These are phyloP conservation scores for Sebastes steindachneri DNA, from an alignment of 2,797 vertebrate species.

Conservation along the genomic window DNA sequence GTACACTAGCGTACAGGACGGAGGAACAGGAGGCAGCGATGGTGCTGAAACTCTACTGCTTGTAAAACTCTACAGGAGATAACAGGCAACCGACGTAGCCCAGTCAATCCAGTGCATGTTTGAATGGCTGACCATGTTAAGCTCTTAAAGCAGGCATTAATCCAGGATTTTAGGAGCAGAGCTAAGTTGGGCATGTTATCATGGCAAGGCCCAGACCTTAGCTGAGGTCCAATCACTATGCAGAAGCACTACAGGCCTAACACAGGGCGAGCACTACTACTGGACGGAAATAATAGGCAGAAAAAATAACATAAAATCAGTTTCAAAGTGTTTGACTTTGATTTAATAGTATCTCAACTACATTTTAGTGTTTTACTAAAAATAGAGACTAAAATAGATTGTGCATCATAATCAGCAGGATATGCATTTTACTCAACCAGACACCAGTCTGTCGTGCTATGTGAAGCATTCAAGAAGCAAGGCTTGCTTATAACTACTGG, in stretches of 20 bases:
- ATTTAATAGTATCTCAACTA: neutral
- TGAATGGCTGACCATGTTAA: conserved; percentile 83
- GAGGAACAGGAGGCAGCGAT: conserved; percentile 16
- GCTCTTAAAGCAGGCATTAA: conserved; percentile 81
- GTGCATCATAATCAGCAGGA: neutral
- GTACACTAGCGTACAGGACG: neutral
- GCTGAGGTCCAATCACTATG: conserved; percentile 61
- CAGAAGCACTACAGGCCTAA: conserved; percentile 39
- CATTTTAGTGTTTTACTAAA: neutral
- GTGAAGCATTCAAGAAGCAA: conserved; percentile 10
- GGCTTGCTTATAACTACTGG: conserved; percentile 9
- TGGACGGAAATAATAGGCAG: neutral
- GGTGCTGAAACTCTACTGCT: conserved; percentile 36
- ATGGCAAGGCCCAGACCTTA: conserved; percentile 68
- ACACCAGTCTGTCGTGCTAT: neutral
- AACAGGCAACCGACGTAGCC: conserved; percentile 67
- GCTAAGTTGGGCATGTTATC: conserved; percentile 78
- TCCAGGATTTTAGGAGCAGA: conserved; percentile 81
- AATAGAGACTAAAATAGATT: neutral
- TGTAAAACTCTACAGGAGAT: conserved; percentile 71
- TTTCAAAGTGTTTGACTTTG: neutral
- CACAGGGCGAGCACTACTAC: conserved; percentile 6
- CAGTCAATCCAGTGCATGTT: conserved; percentile 74
- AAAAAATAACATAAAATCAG: neutral
- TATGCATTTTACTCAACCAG: neutral